Conservation (phyloP, 1,140 invertebrate species). For the Drosophila miranda region DNA sequence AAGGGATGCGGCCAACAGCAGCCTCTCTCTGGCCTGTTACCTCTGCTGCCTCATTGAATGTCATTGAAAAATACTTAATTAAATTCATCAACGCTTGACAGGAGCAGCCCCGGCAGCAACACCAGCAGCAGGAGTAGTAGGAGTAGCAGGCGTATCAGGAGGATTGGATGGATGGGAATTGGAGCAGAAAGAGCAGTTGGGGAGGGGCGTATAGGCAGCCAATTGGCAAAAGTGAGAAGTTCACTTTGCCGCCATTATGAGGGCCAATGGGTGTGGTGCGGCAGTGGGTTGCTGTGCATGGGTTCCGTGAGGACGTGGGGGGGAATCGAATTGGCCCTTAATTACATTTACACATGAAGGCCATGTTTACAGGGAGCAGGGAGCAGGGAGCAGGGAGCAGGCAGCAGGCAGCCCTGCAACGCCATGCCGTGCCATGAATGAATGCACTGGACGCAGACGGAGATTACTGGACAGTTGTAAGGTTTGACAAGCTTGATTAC, state of each 20-base stretch:
- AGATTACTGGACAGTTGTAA: slow-evolving; percentile 47
- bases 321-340: slow-evolving; percentile 38
- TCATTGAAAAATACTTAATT: slow-evolving; percentile 79
- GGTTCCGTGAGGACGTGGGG: not conserved
- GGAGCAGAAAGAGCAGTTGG: not conserved
- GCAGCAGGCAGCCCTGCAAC: slow-evolving; percentile 1
- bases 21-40: slow-evolving; percentile 6
- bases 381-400: slow-evolving; percentile 12
- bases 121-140: not conserved
- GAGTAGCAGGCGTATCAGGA: not conserved
- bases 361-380: slow-evolving; percentile 34
- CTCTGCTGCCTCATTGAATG: slow-evolving; percentile 50
- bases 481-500: slow-evolving; percentile 52
- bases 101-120: slow-evolving; percentile 38
- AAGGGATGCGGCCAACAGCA: no score
- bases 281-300: slow-evolving; percentile 3
- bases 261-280: slow-evolving; percentile 31
- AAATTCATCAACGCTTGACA: slow-evolving; percentile 80
- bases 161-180: not conserved
- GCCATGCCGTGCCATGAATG: slow-evolving; percentile 1
- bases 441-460: slow-evolving; percentile 23
- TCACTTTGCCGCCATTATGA: slow-evolving; percentile 71
- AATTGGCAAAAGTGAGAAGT: slow-evolving; percentile 73
- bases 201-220: slow-evolving; percentile 51
- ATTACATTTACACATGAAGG: slow-evolving; percentile 75